Conservation (phyloP, 2,888 invertebrate genomes). For the Eupsilia transversa region DNA sequence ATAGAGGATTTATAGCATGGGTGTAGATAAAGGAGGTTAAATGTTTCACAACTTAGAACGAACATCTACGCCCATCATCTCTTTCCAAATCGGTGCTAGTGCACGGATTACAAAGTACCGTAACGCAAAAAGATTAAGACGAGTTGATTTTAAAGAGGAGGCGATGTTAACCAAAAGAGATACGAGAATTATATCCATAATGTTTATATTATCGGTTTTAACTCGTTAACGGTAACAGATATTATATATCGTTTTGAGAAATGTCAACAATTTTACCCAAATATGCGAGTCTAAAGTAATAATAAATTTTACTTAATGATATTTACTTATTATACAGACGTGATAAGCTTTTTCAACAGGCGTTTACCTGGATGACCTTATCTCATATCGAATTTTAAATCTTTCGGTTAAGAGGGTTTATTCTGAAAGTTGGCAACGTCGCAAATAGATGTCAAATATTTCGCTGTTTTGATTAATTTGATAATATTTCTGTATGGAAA, state of each 20-base stretch:
- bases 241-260: background rate
- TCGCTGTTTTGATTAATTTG: too few relatives aligned
- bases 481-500: too few relatives aligned
- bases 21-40: background rate
- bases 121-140: background rate
- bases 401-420: too few relatives aligned
- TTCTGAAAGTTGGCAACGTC: too few relatives aligned
- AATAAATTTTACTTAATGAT: background rate
- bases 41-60: background rate
- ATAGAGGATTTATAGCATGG: too few relatives aligned
- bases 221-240: background rate
- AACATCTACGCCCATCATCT: background rate
- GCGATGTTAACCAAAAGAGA: background rate
- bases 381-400: background rate
- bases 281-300: background rate
- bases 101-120: background rate
- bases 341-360: background rate
- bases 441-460: too few relatives aligned
- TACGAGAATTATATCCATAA: background rate
- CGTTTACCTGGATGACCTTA: background rate
- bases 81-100: background rate
- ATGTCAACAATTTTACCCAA: background rate
- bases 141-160: background rate
- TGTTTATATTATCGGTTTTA: constrained; percentile 1
- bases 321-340: background rate